Base-by-base conservation (phyloP, 2,888 invertebrate species). In the Nudaria mundana region DNA sequence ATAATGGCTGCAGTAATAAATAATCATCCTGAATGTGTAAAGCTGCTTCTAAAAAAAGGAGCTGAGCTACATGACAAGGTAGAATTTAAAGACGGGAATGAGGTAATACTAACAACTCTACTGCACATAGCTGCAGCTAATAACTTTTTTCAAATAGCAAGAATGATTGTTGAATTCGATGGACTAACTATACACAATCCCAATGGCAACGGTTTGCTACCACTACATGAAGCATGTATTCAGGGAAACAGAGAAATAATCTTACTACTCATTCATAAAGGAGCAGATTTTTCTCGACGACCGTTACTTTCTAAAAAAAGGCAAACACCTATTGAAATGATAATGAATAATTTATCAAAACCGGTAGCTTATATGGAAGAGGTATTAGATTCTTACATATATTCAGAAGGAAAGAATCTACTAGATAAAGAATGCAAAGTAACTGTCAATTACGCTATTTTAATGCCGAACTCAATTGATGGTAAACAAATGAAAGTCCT, bases 181-280 rank as follows among this genome's bases (percentile, higher is more conserved):
- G 65, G 44, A 18, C 65, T 63, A 3, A 70, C 77, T 11, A 50
- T 82, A 7, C 22, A 52, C 7, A 12, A n/a, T 3, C 3, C 23
- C 3, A 36, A 52, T 32, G 29, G 41, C 5, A 13, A 5, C 5
- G 35, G 42, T 0, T 33, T 39, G 3, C 29, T 40, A 8, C 52
- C 57, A 4, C 30, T 83, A 18, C 81, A 84, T 36, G 66, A 69
- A 13, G 81, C 83, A n/a, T 89, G 90, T 18, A 15, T 18, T 14
- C 37, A 43, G 1, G 90, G 91, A 3, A 89, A 90, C 46, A 81
- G 89, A 47, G 88, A 90, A 38, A 88, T 90, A 47, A 83, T 91
- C 18, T 44, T 46, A 2, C 42, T 76, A 7, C 48, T 81, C 20
- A 52, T 79, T 3, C 56, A 68, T 45, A 67, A 77, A 49, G 84